These are phyloP conservation scores for Scaptomyza caliginosa DNA, from an alignment of 2,888 invertebrate genomes.

Conservation along the genomic window DNA sequence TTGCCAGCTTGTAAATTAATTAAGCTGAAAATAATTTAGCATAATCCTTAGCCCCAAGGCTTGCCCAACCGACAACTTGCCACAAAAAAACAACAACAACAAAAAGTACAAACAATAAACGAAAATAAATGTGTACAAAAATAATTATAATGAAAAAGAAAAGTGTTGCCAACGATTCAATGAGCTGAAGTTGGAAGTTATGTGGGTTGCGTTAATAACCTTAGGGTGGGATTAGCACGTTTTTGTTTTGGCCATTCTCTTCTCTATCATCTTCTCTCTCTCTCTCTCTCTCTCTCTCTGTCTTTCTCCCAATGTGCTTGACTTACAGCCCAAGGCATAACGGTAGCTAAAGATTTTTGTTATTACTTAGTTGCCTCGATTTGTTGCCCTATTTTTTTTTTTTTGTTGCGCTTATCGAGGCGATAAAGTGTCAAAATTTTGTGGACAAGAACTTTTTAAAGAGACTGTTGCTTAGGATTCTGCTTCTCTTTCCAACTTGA, in stretches of 20 bases:
- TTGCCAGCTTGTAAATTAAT: slow-evolving; percentile 66
- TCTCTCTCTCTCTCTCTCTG: neutral
- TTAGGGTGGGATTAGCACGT: slow-evolving; percentile 68
- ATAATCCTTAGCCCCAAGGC: slow-evolving; percentile 58
- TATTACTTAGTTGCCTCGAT: slow-evolving; percentile 4
- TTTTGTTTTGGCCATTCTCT: slow-evolving; percentile 28
- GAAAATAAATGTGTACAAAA: too few species aligned
- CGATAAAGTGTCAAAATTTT: neutral
- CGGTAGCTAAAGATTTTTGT: slow-evolving; percentile 31
- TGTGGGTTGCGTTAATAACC: slow-evolving; percentile 73
- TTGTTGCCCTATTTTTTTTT: neutral
- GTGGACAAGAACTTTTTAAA: neutral
- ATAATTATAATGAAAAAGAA: slow-evolving; percentile 35
- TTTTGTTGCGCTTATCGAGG: neutral
- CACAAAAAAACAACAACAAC: neutral
- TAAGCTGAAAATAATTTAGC: slow-evolving; percentile 73
- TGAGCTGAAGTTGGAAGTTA: slow-evolving; percentile 17
- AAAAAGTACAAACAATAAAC: slow-evolving; percentile 10
- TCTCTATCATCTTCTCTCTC: neutral
- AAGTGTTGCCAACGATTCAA: slow-evolving; percentile 36
- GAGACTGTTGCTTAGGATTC: too few species aligned
- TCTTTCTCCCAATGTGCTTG: too few species aligned
- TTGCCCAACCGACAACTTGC: neutral
- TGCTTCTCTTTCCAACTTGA: too few species aligned
- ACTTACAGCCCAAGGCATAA: slow-evolving; percentile 28